phyloP scores from a whole-genome alignment of 2,888 invertebrate species.

The Elysia crispata region DNA sequence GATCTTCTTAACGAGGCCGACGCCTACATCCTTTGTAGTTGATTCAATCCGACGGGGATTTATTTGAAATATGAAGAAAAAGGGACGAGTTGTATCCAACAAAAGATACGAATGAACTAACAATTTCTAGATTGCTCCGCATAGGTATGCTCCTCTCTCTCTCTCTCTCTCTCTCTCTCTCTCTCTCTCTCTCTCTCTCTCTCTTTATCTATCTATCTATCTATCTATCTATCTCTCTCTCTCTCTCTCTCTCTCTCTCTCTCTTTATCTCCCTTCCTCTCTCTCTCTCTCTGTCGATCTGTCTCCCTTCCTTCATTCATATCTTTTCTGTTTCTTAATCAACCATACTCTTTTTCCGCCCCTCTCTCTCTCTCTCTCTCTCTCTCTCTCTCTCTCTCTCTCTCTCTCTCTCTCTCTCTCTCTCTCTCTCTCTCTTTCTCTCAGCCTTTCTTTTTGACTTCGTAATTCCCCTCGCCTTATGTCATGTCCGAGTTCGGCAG shows the following conservation, averaged over 20 bases:
- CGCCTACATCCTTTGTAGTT: too few relatives aligned
- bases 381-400: slow-evolving; percentile 27
- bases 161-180: not conserved
- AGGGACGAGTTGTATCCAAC: too few relatives aligned
- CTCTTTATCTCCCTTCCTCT: not conserved
- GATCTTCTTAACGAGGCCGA: too few relatives aligned
- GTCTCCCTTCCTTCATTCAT: not conserved
- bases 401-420: slow-evolving; percentile 21
- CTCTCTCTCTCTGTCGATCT: slow-evolving; percentile 2
- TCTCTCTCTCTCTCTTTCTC: slow-evolving; percentile 5
- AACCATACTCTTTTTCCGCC: not conserved
- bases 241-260: not conserved
- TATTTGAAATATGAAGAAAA: too few relatives aligned
- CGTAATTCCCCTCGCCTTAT: not conserved
- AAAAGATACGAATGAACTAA: too few relatives aligned
- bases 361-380: slow-evolving; percentile 14
- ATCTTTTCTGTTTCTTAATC: too few relatives aligned
- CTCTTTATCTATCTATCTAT: too few relatives aligned
- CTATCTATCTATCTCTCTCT: too few relatives aligned
- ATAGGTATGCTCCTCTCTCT: too few relatives aligned
- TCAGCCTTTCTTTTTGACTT: not conserved
- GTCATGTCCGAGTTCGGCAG: too few relatives aligned
- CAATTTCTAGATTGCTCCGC: too few relatives aligned
- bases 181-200: not conserved
- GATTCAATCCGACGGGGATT: too few relatives aligned